Conservation (phyloP, 2,888 invertebrate genomes). For the Trileptium ribeirensis region DNA sequence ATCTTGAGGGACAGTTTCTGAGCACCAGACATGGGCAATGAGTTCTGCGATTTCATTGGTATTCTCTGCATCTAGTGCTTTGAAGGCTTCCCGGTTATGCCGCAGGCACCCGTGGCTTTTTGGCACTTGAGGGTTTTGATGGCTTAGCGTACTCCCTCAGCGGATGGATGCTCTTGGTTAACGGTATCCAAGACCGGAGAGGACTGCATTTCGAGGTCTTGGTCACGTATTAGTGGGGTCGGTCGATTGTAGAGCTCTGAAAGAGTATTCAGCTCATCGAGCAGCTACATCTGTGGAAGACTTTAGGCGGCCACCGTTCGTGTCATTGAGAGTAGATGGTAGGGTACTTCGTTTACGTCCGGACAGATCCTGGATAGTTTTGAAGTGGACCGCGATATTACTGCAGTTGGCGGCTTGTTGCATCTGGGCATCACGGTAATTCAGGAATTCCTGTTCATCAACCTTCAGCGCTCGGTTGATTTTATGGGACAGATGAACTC, state of each 20-base stretch:
- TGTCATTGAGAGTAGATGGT: not conserved
- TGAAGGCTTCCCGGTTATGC: not conserved
- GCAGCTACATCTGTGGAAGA: not conserved
- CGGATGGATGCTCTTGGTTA: not conserved
- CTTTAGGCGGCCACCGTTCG: not conserved
- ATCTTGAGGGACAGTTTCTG: not conserved
- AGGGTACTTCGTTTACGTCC: not conserved
- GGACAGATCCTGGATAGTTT: not conserved
- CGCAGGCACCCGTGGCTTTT: not conserved
- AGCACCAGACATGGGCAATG: not conserved
- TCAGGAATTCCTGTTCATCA: not conserved
- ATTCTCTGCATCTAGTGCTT: not conserved
- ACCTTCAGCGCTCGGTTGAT: not conserved
- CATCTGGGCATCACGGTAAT: not conserved
- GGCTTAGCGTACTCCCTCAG: not conserved
- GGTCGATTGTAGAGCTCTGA: not conserved
- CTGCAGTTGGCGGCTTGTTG: not conserved
- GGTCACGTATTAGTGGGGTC: not conserved
- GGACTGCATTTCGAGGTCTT: not conserved
- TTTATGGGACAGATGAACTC: not conserved
- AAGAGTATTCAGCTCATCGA: not conserved
- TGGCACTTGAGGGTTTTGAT: not conserved
- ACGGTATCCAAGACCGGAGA: not conserved
- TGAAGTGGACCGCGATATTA: not conserved
- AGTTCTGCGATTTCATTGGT: not conserved